phyloP scores from a whole-genome alignment of 2,797 vertebrate genomes.

The Gymnoscopelus braueri region DNA sequence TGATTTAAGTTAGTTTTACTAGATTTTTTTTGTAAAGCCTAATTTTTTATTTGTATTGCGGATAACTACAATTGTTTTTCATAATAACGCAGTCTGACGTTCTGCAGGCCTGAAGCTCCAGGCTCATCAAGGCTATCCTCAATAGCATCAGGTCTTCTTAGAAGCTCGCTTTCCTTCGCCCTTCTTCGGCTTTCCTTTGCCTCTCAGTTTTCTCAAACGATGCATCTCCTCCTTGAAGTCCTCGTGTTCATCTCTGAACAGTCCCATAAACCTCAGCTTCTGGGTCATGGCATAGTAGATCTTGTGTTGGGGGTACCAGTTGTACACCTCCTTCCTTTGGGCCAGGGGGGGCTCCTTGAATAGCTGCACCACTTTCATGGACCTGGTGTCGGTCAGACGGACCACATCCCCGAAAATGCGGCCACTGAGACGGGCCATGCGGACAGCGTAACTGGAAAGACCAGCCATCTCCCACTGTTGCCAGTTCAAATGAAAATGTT shows the following conservation, averaged over 20 bases:
- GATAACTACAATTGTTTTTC: no score
- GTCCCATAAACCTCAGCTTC: conserved; percentile 88
- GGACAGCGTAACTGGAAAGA: conserved; percentile 86
- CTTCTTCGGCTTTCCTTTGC: conserved; percentile 92
- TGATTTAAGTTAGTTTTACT: no score
- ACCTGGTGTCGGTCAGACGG: conserved; percentile 85
- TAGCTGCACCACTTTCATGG: conserved; percentile 92
- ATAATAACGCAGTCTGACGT: no score
- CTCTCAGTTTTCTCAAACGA: conserved; percentile 89
- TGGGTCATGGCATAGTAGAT: conserved; percentile 87
- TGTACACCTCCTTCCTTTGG: conserved; percentile 85
- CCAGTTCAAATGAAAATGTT: no score
- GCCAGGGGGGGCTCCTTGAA: conserved; percentile 89
- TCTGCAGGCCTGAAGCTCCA: no score
- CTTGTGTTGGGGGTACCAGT: conserved; percentile 94
- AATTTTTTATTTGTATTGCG: no score
- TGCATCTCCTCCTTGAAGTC: conserved; percentile 96
- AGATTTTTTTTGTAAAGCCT: no score
- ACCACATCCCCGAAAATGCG: conserved; percentile 91
- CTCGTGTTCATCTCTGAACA: conserved; percentile 96
- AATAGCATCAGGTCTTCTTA: conserved; percentile 85
- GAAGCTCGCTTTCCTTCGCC: conserved; percentile 93
- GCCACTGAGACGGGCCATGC: conserved; percentile 90
- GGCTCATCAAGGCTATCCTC: no score
- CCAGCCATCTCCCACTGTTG: conserved; percentile 62